A percentile compares a stretch with the other conserved stretches of the same genome.
Conservation (phyloP, 1,140 invertebrate species). For the Papilio glaucus region DNA sequence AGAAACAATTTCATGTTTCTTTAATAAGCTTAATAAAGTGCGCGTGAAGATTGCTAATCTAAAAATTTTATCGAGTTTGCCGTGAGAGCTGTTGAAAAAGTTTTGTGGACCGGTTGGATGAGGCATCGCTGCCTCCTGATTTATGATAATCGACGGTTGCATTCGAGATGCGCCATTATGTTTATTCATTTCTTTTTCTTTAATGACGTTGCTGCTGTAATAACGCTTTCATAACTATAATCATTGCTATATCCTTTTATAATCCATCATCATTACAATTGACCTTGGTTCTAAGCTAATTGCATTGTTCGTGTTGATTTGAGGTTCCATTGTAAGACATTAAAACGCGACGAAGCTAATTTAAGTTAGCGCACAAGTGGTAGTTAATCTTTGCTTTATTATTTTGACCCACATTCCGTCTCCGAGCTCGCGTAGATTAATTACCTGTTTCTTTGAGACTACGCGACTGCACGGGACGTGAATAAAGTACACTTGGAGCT, state of each 20-base stretch:
- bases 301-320: slow-evolving; percentile 31
- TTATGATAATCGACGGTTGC: slow-evolving; percentile 54
- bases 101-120: slow-evolving; percentile 39
- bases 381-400: slow-evolving; percentile 36
- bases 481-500: slow-evolving; percentile 51
- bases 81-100: slow-evolving; percentile 29
- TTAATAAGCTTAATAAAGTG: not conserved
- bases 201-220: slow-evolving; percentile 50
- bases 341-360: not conserved
- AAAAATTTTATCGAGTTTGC: not conserved
- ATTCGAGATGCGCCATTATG: slow-evolving; percentile 61
- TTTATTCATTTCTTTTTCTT: slow-evolving; percentile 54
- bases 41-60: slow-evolving; percentile 8
- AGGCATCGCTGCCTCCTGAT: slow-evolving; percentile 49
- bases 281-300: slow-evolving; percentile 25
- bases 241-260: slow-evolving; percentile 9
- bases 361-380: slow-evolving; percentile 24
- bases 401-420: slow-evolving; percentile 53
- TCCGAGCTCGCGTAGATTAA: slow-evolving; percentile 53
- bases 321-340: not conserved
- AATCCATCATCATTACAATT: not conserved
- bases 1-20: slow-evolving; percentile 2
- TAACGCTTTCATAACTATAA: slow-evolving; percentile 29
- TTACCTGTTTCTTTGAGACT: slow-evolving; percentile 58
- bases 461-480: slow-evolving; percentile 51